phyloP scores from a whole-genome alignment of 2,888 invertebrate species.

The Trisateles emortualis region DNA sequence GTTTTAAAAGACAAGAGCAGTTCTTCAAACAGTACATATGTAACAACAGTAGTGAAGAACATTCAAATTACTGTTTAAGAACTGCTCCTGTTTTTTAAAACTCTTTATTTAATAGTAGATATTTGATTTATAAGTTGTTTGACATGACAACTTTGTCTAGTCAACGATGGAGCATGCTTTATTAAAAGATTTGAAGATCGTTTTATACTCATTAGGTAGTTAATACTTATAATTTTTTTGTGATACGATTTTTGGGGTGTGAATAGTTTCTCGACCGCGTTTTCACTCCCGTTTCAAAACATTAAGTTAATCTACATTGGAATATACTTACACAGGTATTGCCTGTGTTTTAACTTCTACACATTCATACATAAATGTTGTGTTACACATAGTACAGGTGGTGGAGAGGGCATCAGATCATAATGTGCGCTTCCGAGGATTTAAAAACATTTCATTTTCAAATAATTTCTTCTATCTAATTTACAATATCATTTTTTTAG shows the following conservation, averaged over 20 bases:
- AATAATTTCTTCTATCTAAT: conserved; percentile 71
- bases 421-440: conserved; percentile 54
- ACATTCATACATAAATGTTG: conserved; percentile 31
- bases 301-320: conserved; percentile 48
- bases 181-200: too few species aligned
- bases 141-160: too few species aligned
- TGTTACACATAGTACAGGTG: conserved; percentile 17
- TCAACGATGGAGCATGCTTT: too few species aligned
- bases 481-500: conserved; percentile 62
- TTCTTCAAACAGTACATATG: too few species aligned
- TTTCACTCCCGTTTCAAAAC: conserved; percentile 43
- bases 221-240: too few species aligned
- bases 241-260: not conserved
- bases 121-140: too few species aligned
- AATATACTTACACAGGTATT: conserved; percentile 48
- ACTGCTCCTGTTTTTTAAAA: too few species aligned
- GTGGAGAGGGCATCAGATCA: conserved; percentile 25
- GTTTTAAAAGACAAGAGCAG: too few species aligned
- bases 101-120: too few species aligned
- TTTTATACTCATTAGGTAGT: too few species aligned
- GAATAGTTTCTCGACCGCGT: conserved; percentile 5
- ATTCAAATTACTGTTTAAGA: too few species aligned
- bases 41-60: too few species aligned
- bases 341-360: conserved; percentile 38
- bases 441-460: conserved; percentile 38